Conservation (phyloP, 2,113 vertebrate genomes). For the Gadus macrocephalus region DNA sequence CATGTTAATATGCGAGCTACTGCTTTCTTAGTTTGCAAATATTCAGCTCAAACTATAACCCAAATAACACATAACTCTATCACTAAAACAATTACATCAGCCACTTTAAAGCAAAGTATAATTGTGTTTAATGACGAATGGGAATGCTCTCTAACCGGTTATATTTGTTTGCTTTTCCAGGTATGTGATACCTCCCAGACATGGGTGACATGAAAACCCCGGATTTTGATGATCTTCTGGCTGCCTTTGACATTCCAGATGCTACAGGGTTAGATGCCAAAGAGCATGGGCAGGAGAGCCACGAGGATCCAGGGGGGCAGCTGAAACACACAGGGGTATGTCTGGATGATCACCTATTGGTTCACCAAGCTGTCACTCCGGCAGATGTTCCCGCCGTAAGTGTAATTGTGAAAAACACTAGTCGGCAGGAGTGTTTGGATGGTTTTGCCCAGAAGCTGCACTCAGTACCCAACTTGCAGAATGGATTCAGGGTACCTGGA, state of each 20-base stretch:
- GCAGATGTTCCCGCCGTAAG: slow-evolving; percentile 85
- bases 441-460: slow-evolving; percentile 72
- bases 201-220: slow-evolving; percentile 99
- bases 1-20: too few species aligned
- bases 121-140: too few species aligned
- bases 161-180: slow-evolving; percentile 49
- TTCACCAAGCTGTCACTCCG: slow-evolving; percentile 68
- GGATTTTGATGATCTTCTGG: slow-evolving; percentile 96
- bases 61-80: too few species aligned
- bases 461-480: slow-evolving; percentile 75
- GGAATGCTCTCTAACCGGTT: not conserved
- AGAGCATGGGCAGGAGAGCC: slow-evolving; percentile 82
- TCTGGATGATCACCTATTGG: slow-evolving; percentile 79
- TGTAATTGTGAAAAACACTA: slow-evolving; percentile 96
- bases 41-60: too few species aligned
- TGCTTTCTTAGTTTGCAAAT: too few species aligned
- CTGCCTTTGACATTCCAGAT: slow-evolving; percentile 98
- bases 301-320: slow-evolving; percentile 83
- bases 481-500: slow-evolving; percentile 81
- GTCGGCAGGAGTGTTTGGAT: slow-evolving; percentile 85
- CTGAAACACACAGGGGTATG: slow-evolving; percentile 82
- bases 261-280: slow-evolving; percentile 92
- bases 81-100: too few species aligned
- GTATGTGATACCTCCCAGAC: slow-evolving; percentile 69
- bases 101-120: too few species aligned